Percentiles rank a stretch among this genome's conserved stretches.
These are phyloP conservation scores for Urophycis tenuis DNA, from an alignment of 2,797 vertebrate species.

Conservation along the genomic window DNA sequence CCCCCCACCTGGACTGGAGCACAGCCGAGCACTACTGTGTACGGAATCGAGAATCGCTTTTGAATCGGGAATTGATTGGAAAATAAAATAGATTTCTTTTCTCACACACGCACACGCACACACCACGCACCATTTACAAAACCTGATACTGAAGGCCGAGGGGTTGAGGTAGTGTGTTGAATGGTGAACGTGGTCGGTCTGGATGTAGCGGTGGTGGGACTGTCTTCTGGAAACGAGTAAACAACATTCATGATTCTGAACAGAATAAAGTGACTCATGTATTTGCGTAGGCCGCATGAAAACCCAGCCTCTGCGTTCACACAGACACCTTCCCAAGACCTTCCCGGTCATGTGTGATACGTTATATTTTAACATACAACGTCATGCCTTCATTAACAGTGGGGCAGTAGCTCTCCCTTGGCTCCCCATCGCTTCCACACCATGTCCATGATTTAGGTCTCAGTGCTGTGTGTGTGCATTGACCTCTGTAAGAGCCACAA, in stretches of 20 bases:
- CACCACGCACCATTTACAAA: conserved; percentile 13
- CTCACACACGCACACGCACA: no score
- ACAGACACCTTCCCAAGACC: background rate
- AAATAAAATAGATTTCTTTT: no score
- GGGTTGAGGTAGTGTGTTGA: background rate
- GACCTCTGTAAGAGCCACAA: background rate
- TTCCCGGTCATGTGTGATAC: no score
- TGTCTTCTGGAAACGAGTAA: background rate
- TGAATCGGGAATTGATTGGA: no score
- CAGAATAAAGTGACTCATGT: background rate
- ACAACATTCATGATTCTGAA: background rate
- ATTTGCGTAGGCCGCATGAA: background rate
- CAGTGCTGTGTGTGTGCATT: no score
- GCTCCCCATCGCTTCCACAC: no score
- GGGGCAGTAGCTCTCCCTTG: no score
- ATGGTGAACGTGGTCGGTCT: background rate
- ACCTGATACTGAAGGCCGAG: conserved; percentile 34
- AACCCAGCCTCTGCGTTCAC: background rate
- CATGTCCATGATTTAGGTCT: no score
- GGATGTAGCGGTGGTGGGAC: conserved; percentile 1
- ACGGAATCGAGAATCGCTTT: no score
- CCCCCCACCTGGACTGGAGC: no score
- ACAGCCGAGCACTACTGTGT: no score
- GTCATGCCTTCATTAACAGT: background rate
- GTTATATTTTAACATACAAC: no score